Percentiles rank a stretch among this genome's conserved stretches.
phyloP scores from a whole-genome alignment of 2,113 vertebrate species.

The Tringa solitaria region DNA sequence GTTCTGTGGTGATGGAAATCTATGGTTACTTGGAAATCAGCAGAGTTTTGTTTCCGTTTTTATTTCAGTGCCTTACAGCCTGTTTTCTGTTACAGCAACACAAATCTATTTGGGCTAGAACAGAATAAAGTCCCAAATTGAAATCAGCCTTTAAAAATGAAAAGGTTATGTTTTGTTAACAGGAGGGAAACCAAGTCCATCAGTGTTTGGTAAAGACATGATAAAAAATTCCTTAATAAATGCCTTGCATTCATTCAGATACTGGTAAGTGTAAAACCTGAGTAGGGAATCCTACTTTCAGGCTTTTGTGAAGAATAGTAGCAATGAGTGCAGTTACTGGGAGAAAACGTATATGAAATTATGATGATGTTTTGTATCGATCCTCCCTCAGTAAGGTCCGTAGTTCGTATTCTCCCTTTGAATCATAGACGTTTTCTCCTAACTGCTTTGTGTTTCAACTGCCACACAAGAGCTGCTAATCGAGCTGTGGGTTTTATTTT shows the following conservation, averaged over 20 bases:
- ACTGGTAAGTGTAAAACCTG: not conserved
- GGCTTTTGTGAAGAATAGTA: not conserved
- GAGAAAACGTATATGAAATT: not conserved
- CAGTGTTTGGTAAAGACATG: not conserved
- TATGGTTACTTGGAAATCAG: conserved; percentile 15
- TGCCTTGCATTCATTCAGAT: not conserved
- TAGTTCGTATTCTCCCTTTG: not conserved
- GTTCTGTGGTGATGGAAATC: not conserved
- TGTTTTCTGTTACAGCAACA: not conserved
- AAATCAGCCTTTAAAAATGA: not conserved
- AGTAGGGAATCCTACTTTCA: not conserved
- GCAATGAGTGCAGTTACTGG: not conserved
- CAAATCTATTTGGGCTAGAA: not conserved
- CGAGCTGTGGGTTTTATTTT: not conserved
- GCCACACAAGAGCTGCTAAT: not conserved
- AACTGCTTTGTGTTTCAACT: not conserved
- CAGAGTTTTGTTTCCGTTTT: conserved; percentile 29
- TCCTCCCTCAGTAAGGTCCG: not conserved
- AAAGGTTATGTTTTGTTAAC: not conserved
- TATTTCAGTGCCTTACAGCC: not conserved
- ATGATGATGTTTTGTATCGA: not conserved
- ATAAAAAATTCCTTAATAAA: not conserved
- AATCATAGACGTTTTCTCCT: not conserved
- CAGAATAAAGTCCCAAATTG: not conserved
- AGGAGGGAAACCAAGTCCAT: not conserved